Base-by-base conservation (phyloP, 2,113 vertebrate species). In the Pongo abelii region DNA sequence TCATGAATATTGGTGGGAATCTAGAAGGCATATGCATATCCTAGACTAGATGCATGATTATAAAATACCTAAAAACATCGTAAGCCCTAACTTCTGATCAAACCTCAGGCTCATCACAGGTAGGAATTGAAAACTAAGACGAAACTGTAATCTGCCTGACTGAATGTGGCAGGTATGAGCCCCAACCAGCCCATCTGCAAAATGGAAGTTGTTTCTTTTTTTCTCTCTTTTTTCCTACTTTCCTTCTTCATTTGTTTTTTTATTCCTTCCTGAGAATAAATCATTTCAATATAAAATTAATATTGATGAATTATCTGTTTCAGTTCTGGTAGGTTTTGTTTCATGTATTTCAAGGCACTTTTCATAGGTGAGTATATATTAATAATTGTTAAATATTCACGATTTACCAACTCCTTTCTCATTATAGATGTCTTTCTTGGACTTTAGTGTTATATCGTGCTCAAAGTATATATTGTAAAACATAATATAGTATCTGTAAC, bases 1-100 rank as follows among this genome's bases (percentile, higher is more conserved):
- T 40, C 10, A 50, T 9, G 30, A 50, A 52, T 57, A 67, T 30
- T 9, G 38, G 10, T n/a, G 38, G 9, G 35, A 52, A 20, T 83
- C n/a, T 43, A 70, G 61, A 70, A 70, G 43, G 14, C 20, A 8
- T n/a, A n/a, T 8, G 3, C 9, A 48, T 30, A 0, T 10, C 32
- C 27, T 50, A 13, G 1, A 8, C 17, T 48, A 3, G 4, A 3
- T 35, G 17, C 5, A 16, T 11, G 25, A 22, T 22, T 10, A 64
- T 12, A 52, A 50, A 84, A 64, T 38, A 75, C 10, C 25, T 80
- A 59, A 48, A 25, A 35, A 57, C 8, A 17, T 35, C 27, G 8
- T 46, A 27, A 46, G 3, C 6, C 52, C 6, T 59, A 20, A 59
- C 17, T 48, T 78, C 35, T 16, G 43, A 4, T 55, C n/a, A 8